phyloP scores from a whole-genome alignment of 1,140 invertebrate genomes.

The Drosophila littoralis region DNA sequence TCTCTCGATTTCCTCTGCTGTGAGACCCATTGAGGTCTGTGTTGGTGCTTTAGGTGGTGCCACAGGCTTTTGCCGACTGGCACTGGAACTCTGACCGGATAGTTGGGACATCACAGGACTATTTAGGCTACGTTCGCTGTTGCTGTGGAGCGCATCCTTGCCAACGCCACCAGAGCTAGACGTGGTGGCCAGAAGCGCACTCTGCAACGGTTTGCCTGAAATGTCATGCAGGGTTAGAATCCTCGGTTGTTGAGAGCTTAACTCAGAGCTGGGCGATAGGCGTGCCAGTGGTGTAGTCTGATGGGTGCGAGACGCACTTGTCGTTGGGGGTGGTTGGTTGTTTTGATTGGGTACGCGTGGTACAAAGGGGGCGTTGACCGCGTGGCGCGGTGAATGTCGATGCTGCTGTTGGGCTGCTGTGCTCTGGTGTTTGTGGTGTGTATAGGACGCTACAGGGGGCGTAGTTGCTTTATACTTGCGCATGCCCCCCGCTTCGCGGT shows the following conservation, averaged over 20 bases:
- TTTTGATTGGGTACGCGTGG: constrained; percentile 88
- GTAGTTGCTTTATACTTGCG: constrained; percentile 93
- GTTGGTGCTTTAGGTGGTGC: constrained; percentile 87
- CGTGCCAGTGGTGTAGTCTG: constrained; percentile 95
- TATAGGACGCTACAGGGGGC: constrained; percentile 89
- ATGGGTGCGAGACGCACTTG: constrained; percentile 88
- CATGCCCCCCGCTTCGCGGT: constrained; percentile 91
- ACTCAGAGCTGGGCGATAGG: constrained; percentile 95
- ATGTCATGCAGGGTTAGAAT: constrained; percentile 97
- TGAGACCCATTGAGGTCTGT: constrained; percentile 91
- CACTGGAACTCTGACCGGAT: constrained; percentile 92
- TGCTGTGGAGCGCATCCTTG: constrained; percentile 92
- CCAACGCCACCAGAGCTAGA: constrained; percentile 93
- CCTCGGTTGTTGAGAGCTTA: constrained; percentile 94
- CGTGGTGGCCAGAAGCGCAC: constrained; percentile 93
- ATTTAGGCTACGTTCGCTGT: constrained; percentile 95
- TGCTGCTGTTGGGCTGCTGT: constrained; percentile 87
- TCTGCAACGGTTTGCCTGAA: constrained; percentile 95
- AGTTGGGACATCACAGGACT: constrained; percentile 96
- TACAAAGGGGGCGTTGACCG: constrained; percentile 87
- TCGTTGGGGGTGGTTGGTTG: constrained; percentile 86
- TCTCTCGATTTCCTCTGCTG: constrained; percentile 96
- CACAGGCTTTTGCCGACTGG: constrained; percentile 87
- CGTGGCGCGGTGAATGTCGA: constrained; percentile 89
- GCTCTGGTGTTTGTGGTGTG: constrained; percentile 91